These are phyloP conservation scores for Apodemus agrarius DNA, from an alignment of 2,797 vertebrate genomes.

Conservation along the genomic window DNA sequence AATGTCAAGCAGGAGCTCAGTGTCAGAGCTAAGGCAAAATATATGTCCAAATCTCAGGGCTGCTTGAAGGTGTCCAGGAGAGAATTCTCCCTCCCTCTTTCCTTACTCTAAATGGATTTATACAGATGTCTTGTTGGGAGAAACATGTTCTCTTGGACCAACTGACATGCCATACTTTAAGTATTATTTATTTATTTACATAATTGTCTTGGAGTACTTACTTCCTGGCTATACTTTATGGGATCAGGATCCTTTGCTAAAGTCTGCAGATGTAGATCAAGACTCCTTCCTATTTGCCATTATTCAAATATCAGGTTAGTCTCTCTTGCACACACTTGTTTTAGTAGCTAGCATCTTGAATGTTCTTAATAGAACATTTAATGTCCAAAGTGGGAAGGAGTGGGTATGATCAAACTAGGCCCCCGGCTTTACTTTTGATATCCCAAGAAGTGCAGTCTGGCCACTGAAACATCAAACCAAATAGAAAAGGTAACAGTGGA, in stretches of 20 bases:
- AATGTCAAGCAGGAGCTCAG: not conserved
- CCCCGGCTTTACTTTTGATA: not conserved
- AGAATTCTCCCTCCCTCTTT: not conserved
- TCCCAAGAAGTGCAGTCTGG: not conserved
- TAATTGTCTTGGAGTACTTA: not conserved
- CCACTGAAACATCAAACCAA: not conserved
- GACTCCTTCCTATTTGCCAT: not conserved
- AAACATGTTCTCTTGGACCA: not conserved
- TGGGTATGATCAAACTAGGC: not conserved
- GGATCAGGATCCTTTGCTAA: not conserved
- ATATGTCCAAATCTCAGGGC: not conserved
- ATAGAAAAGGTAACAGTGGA: not conserved
- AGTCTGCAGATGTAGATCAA: not conserved
- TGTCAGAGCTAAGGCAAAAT: not conserved
- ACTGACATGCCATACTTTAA: not conserved
- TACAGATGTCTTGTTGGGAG: not conserved
- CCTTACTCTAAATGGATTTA: not conserved
- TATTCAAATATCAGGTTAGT: conserved; percentile 8
- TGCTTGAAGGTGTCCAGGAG: not conserved
- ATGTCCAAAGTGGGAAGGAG: not conserved
- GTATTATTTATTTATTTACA: not conserved
- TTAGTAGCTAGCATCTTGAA: not conserved
- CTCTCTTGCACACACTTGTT: not conserved
- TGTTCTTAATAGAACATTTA: not conserved
- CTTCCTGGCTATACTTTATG: not conserved